Evolutionary conservation across 2,797 vertebrate species (phyloP).

Genomic region (Anas georgica): DNA sequence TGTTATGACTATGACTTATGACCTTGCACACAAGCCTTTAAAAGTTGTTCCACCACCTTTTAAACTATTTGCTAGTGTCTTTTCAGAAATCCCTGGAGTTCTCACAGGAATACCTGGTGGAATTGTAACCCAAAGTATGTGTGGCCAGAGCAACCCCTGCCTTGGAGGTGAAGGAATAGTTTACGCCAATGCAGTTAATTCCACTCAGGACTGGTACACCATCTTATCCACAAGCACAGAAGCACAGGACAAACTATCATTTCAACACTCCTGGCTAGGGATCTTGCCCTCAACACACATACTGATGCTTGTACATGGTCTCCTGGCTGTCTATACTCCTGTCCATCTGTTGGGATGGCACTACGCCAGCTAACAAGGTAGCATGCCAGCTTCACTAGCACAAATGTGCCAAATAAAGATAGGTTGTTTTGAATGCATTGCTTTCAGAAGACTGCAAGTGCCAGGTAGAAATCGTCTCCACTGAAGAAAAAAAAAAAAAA

Average conservation of each 20-base stretch:
- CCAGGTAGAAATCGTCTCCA: not conserved
- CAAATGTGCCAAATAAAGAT: slow-evolving; percentile 69
- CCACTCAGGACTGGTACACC: slow-evolving; percentile 9
- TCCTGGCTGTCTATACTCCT: slow-evolving; percentile 72
- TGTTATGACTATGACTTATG: not conserved
- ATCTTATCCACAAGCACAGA: not conserved
- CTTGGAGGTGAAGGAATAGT: not conserved
- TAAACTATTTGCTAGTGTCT: not conserved
- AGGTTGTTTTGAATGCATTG: slow-evolving; percentile 42
- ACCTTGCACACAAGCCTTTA: not conserved
- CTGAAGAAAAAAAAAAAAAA: not conserved
- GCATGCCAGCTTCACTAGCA: slow-evolving; percentile 59
- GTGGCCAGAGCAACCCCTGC: not conserved
- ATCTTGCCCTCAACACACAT: slow-evolving; percentile 68
- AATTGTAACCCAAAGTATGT: slow-evolving; percentile 1
- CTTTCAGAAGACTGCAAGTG: slow-evolving; percentile 39
- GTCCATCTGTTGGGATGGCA: slow-evolving; percentile 80
- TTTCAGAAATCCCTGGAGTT: not conserved
- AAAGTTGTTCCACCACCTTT: not conserved
- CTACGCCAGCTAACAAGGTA: slow-evolving; percentile 71
- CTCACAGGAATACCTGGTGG: not conserved
- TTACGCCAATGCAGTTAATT: not conserved
- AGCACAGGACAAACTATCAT: slow-evolving; percentile 53
- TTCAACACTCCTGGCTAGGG: slow-evolving; percentile 64
- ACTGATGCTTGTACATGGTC: slow-evolving; percentile 71